Evolutionary conservation across 1,140 invertebrate species (phyloP).

Genomic region (Papilio machaon): DNA sequence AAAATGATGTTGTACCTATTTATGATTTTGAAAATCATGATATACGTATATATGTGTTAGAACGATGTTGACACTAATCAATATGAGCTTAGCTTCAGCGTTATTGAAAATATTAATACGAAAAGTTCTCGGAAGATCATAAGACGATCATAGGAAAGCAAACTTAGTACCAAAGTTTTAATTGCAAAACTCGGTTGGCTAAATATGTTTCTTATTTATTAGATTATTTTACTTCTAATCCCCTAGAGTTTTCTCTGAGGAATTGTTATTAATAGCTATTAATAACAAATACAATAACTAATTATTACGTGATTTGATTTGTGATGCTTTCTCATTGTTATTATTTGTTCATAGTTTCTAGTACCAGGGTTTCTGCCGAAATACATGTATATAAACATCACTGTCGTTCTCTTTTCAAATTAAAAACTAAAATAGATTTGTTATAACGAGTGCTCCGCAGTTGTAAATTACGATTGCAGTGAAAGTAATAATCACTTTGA

Average conservation of each 20-base stretch:
- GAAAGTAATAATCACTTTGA: no score
- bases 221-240: not conserved
- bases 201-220: conserved; percentile 1
- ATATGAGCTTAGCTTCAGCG: not conserved
- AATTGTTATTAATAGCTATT: not conserved
- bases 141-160: not conserved
- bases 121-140: not conserved
- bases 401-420: not conserved
- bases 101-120: conserved; percentile 6
- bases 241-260: not conserved
- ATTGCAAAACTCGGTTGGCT: not conserved
- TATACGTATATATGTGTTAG: not conserved
- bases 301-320: not conserved
- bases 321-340: not conserved
- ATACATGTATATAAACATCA: not conserved
- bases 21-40: not conserved
- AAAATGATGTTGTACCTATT: no score
- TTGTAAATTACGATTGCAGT: no score
- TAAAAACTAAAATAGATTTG: not conserved
- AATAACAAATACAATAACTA: not conserved
- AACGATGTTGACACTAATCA: not conserved
- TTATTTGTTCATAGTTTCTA: not conserved
- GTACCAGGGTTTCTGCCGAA: not conserved
- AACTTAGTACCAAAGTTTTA: conserved; percentile 6
- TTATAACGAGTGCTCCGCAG: no score